Evolutionary conservation across 2,113 vertebrate genomes (phyloP).

Genomic region (Tonatia bakeri): DNA sequence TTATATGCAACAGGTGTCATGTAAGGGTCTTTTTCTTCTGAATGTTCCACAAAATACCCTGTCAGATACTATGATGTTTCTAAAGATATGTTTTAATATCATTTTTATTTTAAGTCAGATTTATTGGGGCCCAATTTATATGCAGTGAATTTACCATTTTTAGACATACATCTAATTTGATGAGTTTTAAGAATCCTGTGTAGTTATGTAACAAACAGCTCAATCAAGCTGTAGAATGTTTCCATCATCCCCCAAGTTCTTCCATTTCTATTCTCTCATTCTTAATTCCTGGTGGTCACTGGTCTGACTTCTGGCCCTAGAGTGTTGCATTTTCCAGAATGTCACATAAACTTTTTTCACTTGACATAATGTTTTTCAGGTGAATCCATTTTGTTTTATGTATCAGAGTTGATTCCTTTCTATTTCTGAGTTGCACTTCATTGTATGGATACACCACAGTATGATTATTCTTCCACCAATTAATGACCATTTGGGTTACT

Average conservation of each 20-base stretch:
- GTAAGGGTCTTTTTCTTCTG: not conserved
- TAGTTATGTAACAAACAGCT: not conserved
- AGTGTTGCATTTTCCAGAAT: not conserved
- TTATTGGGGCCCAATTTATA: not conserved
- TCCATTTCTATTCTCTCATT: not conserved
- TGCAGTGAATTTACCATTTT: not conserved
- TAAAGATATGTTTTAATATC: not conserved
- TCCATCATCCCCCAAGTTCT: not conserved
- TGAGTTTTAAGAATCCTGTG: not conserved
- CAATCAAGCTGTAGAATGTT: not conserved
- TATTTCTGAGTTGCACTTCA: not conserved
- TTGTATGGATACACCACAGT: not conserved
- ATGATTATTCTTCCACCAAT: not conserved
- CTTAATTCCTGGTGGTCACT: not conserved
- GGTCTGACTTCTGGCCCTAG: not conserved
- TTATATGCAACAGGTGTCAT: not conserved
- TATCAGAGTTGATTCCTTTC: not conserved
- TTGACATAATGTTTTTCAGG: not conserved
- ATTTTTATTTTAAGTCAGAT: not conserved
- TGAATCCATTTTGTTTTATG: not conserved
- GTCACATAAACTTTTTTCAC: not conserved
- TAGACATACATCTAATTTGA: not conserved
- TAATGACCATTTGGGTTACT: not conserved
- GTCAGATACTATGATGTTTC: not conserved
- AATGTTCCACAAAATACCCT: not conserved